Evolutionary conservation across 2,888 invertebrate genomes (phyloP).

Genomic region (Ichneumoninae sp.): DNA sequence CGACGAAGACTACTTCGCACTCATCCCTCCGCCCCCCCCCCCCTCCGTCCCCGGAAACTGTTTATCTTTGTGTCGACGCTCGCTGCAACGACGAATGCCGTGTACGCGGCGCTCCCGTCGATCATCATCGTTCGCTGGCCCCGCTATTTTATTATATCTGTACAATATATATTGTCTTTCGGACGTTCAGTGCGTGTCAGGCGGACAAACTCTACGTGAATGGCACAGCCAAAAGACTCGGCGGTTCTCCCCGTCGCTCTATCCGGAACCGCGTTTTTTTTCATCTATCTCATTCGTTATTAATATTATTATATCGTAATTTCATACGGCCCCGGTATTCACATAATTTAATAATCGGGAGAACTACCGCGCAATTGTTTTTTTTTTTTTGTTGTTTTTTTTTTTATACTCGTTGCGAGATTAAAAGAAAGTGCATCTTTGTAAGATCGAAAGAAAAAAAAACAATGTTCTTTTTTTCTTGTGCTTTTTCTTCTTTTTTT

Average conservation of each 20-base stretch:
- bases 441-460: conserved; percentile 21
- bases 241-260: conserved; percentile 70
- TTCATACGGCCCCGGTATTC: conserved; percentile 7
- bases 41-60: not conserved
- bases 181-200: conserved; percentile 72
- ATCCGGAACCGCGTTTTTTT: conserved; percentile 26
- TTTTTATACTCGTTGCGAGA: conserved; percentile 8
- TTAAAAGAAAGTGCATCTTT: conserved; percentile 15
- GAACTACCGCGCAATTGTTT: conserved; percentile 33
- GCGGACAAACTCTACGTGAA: conserved; percentile 80
- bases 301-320: conserved; percentile 1
- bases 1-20: conserved; percentile 24
- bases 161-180: conserved; percentile 53
- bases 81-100: conserved; percentile 5
- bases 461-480: not conserved
- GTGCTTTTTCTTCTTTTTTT: not conserved
- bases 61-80: conserved; percentile 10
- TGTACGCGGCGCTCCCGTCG: not conserved
- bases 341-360: conserved; percentile 37
- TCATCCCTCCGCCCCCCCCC: not conserved
- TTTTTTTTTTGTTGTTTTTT: not conserved
- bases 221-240: conserved; percentile 83
- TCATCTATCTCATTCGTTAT: conserved; percentile 7
- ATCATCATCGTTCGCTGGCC: conserved; percentile 2
- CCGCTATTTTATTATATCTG: conserved; percentile 24